A percentile compares a stretch with the other conserved stretches of the same genome.
These are phyloP conservation scores for Mesorhabditis belari DNA, from an alignment of 2,888 invertebrate genomes.

Conservation along the genomic window DNA sequence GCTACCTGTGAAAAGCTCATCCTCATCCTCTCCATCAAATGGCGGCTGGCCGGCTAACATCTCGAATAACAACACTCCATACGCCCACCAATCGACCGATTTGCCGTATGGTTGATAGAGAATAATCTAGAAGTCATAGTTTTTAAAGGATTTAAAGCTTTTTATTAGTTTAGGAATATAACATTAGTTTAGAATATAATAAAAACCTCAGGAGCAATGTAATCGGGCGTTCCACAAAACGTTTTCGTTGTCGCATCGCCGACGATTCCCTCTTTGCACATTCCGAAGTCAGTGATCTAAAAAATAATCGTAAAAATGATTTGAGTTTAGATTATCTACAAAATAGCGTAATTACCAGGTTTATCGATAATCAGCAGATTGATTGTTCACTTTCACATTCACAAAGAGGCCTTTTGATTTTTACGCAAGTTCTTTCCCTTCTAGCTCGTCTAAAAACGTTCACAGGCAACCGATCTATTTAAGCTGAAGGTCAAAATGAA, in stretches of 20 bases:
- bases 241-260: slow-evolving; percentile 83
- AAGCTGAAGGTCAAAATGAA: no score
- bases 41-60: slow-evolving; percentile 75
- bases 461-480: no score
- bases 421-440: no score
- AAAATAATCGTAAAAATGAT: not conserved
- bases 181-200: not conserved
- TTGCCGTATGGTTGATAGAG: slow-evolving; percentile 92
- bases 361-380: no score
- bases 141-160: not conserved
- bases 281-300: slow-evolving; percentile 92
- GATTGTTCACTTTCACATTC: no score
- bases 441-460: no score
- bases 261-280: slow-evolving; percentile 86
- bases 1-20: slow-evolving; percentile 72
- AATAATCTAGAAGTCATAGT: slow-evolving; percentile 70
- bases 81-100: slow-evolving; percentile 80
- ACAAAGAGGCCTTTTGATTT: no score
- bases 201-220: slow-evolving; percentile 89
- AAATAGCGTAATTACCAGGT: no score
- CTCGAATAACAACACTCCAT: slow-evolving; percentile 72
- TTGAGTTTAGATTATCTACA: no score
- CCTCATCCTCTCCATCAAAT: slow-evolving; percentile 97
- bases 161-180: slow-evolving; percentile 1
- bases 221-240: slow-evolving; percentile 96